phyloP scores from a whole-genome alignment of 92 coral and sea anemone genomes.

The Porites rus region DNA sequence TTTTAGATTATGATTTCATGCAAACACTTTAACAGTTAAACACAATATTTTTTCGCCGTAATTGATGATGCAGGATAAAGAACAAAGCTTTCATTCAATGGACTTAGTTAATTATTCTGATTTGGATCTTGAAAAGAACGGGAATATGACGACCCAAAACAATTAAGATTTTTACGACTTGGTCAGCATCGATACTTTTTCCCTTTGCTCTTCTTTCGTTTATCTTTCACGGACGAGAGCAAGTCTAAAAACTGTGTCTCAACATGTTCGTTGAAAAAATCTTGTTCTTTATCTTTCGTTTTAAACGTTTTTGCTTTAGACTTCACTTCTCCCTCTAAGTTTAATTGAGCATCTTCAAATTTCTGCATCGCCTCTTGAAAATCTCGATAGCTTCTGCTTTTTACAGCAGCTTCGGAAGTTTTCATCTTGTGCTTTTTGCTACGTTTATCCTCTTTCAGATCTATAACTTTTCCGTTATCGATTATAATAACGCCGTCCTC shows the following conservation, averaged over 20 bases:
- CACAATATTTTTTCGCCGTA: too few relatives aligned
- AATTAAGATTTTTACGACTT: too few relatives aligned
- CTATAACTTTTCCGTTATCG: slow-evolving; percentile 40
- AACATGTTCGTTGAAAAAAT: slow-evolving; percentile 41
- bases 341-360: slow-evolving; percentile 41
- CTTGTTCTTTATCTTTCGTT: slow-evolving; percentile 6
- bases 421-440: neutral
- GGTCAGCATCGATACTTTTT: slow-evolving; percentile 21
- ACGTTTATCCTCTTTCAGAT: slow-evolving; percentile 27
- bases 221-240: slow-evolving; percentile 29
- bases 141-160: neutral
- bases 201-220: slow-evolving; percentile 9
- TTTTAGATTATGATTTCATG: too few relatives aligned
- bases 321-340: slow-evolving; percentile 22
- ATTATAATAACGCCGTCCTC: slow-evolving; percentile 30
- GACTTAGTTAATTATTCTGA: too few relatives aligned
- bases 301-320: slow-evolving; percentile 29
- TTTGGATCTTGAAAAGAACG: too few relatives aligned
- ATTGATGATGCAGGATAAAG: too few relatives aligned
- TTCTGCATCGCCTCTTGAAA: slow-evolving; percentile 40
- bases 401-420: neutral
- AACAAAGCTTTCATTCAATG: too few relatives aligned
- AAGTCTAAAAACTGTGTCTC: slow-evolving; percentile 35
- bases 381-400: slow-evolving; percentile 35
- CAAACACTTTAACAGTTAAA: too few relatives aligned